A percentile compares a stretch with the other conserved stretches of the same genome.
Evolutionary conservation across 2,797 vertebrate genomes (phyloP).

Genomic region (Hemibagrus guttatus): DNA sequence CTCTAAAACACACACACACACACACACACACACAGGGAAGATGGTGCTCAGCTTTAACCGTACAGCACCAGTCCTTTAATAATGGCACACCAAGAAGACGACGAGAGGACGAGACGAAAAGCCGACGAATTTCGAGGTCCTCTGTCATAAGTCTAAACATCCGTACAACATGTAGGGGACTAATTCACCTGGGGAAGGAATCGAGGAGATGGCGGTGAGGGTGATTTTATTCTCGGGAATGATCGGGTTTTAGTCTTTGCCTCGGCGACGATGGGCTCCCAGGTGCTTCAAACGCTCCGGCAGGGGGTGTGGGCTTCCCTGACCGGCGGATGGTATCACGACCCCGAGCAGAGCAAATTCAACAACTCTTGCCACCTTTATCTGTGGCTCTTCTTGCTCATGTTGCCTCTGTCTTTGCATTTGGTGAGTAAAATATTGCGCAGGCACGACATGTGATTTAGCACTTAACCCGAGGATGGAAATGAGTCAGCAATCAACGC

Average conservation of each 20-base stretch:
- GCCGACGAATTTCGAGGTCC: constrained; percentile 29
- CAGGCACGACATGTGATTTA: background rate
- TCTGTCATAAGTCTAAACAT: background rate
- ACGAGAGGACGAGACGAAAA: constrained; percentile 33
- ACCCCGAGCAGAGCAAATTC: constrained; percentile 94
- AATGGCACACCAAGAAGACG: constrained; percentile 22
- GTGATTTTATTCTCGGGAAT: constrained; percentile 39
- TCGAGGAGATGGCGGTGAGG: constrained; percentile 52
- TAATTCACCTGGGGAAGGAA: background rate
- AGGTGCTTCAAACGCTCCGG: constrained; percentile 88
- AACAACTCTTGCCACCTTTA: constrained; percentile 97
- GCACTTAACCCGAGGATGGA: background rate
- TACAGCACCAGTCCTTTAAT: constrained; percentile 21
- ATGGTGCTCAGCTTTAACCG: constrained; percentile 15
- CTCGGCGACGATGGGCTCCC: constrained; percentile 81
- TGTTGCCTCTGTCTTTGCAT: constrained; percentile 90
- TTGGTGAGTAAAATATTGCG: constrained; percentile 81
- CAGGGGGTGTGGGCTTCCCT: constrained; percentile 96
- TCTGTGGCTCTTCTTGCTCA: constrained; percentile 92
- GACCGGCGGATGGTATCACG: constrained; percentile 96
- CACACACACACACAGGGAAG: background rate
- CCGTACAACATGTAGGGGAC: constrained; percentile 53
- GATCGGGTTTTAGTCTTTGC: constrained; percentile 45
- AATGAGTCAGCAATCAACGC: constrained; percentile 8
- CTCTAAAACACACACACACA: background rate